These are phyloP conservation scores for Epizoanthus scotinus DNA, from an alignment of 92 coral and sea anemone genomes.

Conservation along the genomic window DNA sequence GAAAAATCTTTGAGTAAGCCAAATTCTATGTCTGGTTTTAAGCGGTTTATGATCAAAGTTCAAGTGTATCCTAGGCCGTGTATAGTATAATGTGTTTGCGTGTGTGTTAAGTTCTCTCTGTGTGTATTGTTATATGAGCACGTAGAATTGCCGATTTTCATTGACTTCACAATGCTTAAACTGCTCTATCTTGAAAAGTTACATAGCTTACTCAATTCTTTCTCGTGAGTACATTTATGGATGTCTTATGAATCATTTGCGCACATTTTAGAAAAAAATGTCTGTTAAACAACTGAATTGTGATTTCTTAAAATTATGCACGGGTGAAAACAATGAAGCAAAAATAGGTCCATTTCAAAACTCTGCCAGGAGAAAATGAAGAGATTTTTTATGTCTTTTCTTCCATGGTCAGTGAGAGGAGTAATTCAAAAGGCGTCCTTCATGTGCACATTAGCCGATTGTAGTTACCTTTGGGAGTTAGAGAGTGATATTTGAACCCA, in stretches of 20 bases:
- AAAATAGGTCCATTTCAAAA: conserved; percentile 12
- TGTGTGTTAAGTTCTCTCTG: conserved; percentile 12
- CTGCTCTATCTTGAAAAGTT: conserved; percentile 12
- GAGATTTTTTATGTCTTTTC: conserved; percentile 5
- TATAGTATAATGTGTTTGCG: conserved; percentile 10
- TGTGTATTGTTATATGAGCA: conserved; percentile 10
- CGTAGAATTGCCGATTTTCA: conserved; percentile 12
- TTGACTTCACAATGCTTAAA: conserved; percentile 18
- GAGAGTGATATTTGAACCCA: conserved; percentile 17
- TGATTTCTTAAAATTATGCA: conserved; percentile 6
- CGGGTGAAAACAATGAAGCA: conserved; percentile 3
- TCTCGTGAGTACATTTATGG: conserved; percentile 13
- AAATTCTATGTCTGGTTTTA: conserved; percentile 5
- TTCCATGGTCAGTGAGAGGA: conserved; percentile 7
- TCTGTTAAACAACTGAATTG: conserved; percentile 2
- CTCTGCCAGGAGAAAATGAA: conserved; percentile 12
- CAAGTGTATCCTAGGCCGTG: conserved; percentile 14
- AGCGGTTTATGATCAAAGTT: conserved; percentile 19
- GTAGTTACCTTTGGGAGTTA: conserved; percentile 19
- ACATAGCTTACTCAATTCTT: neutral
- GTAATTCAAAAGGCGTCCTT: conserved; percentile 13
- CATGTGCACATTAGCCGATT: conserved; percentile 20
- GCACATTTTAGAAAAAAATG: conserved; percentile 17
- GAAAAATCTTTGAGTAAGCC: conserved; percentile 9
- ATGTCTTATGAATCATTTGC: conserved; percentile 15